These are phyloP conservation scores for Epizoanthus stellaris DNA, from an alignment of 92 coral and sea anemone genomes.

Conservation along the genomic window DNA sequence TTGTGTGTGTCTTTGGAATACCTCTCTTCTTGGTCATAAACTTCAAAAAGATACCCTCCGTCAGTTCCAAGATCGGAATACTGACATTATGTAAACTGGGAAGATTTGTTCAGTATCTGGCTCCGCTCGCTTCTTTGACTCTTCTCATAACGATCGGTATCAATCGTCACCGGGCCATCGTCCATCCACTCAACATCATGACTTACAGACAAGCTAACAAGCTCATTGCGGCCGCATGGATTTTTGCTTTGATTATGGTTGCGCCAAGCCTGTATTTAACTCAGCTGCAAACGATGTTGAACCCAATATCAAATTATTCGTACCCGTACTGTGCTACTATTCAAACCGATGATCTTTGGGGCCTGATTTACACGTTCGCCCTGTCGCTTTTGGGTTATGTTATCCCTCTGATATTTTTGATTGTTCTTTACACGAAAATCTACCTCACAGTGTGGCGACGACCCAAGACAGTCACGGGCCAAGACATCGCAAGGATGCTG, in stretches of 20 bases:
- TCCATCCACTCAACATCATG: slow-evolving; percentile 79
- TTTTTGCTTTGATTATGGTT: slow-evolving; percentile 67
- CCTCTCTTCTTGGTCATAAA: slow-evolving; percentile 77
- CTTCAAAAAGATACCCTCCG: slow-evolving; percentile 46
- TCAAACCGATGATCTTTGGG: slow-evolving; percentile 58
- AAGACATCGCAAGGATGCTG: slow-evolving; percentile 59
- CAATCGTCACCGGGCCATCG: slow-evolving; percentile 86
- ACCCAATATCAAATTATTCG: slow-evolving; percentile 50
- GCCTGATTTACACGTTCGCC: slow-evolving; percentile 64
- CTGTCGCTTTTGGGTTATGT: slow-evolving; percentile 73
- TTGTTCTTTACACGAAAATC: slow-evolving; percentile 76
- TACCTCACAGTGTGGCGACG: slow-evolving; percentile 75
- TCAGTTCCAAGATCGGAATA: not conserved
- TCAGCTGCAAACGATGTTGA: slow-evolving; percentile 23
- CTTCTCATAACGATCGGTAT: slow-evolving; percentile 86
- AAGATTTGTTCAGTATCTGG: slow-evolving; percentile 84
- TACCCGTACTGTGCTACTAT: slow-evolving; percentile 78
- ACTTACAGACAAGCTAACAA: slow-evolving; percentile 78
- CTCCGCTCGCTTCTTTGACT: slow-evolving; percentile 84
- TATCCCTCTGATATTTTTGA: slow-evolving; percentile 66
- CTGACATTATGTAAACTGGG: slow-evolving; percentile 67
- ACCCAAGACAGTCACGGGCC: slow-evolving; percentile 21
- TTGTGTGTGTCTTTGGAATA: slow-evolving; percentile 76
- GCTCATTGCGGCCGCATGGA: slow-evolving; percentile 78
- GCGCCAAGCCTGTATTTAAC: slow-evolving; percentile 79